Conservation (phyloP, 2,888 invertebrate genomes). For the Aphidius colemani region DNA sequence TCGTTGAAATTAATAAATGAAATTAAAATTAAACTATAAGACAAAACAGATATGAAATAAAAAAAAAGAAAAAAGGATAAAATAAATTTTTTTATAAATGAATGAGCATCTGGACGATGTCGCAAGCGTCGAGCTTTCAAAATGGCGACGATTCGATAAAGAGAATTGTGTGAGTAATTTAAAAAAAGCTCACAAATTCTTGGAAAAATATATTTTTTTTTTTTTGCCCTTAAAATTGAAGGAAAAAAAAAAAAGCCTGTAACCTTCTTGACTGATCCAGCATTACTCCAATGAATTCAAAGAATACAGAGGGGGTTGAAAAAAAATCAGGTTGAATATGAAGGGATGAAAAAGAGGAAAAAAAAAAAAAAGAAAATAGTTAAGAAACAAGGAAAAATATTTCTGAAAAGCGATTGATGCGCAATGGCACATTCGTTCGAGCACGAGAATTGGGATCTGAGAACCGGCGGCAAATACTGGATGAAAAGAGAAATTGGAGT, state of each 20-base stretch:
- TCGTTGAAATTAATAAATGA: no score
- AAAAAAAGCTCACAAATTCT: neutral
- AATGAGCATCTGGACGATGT: slow-evolving; percentile 3
- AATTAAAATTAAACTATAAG: no score
- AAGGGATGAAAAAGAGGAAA: neutral
- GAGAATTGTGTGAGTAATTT: neutral
- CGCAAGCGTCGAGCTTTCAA: slow-evolving; percentile 1
- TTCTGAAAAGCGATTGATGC: slow-evolving; percentile 3
- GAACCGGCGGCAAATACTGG: neutral
- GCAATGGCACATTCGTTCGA: neutral
- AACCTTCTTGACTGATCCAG: no score
- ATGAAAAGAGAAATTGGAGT: neutral
- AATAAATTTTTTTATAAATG: neutral
- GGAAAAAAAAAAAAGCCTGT: slow-evolving; percentile 1
- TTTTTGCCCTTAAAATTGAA: neutral
- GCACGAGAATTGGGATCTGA: neutral
- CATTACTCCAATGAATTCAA: no score
- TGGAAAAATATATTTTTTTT: neutral
- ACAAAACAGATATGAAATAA: no score
- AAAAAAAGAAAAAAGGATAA: neutral
- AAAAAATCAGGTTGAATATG: neutral
- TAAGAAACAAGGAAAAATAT: neutral
- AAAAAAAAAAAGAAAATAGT: slow-evolving; percentile 23
- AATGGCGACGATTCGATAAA: slow-evolving; percentile 3
- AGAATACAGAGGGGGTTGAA: neutral